These are phyloP conservation scores for Orthosia cruda DNA, from an alignment of 2,888 invertebrate genomes.

Conservation along the genomic window DNA sequence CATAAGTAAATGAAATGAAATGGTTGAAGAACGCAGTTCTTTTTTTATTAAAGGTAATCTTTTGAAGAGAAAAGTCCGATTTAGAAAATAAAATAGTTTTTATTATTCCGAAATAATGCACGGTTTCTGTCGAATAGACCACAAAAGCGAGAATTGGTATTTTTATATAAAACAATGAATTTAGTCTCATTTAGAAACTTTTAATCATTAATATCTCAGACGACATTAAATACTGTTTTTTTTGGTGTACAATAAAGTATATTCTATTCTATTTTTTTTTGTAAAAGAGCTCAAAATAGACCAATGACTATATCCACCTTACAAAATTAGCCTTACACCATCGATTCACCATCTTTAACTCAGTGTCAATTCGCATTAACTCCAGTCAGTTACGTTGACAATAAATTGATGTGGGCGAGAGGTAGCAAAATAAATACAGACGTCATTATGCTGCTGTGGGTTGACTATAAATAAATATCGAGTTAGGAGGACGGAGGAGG, in stretches of 20 bases:
- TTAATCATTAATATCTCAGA: too few species aligned
- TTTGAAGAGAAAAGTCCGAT: too few species aligned
- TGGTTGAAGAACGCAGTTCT: not conserved
- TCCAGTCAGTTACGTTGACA: slow-evolving; percentile 53
- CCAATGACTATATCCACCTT: not conserved
- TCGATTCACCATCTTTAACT: slow-evolving; percentile 26
- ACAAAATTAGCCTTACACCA: slow-evolving; percentile 1
- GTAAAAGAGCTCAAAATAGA: not conserved
- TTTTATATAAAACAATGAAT: too few species aligned
- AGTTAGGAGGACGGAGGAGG: slow-evolving; percentile 36
- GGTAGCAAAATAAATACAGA: slow-evolving; percentile 59
- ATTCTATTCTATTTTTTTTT: too few species aligned
- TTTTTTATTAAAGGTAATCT: too few species aligned
- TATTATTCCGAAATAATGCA: too few species aligned
- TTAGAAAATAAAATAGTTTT: too few species aligned
- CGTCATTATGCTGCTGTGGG: slow-evolving; percentile 54
- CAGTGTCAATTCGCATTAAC: slow-evolving; percentile 54
- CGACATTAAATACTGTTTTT: too few species aligned
- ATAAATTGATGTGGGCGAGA: slow-evolving; percentile 57
- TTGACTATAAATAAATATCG: slow-evolving; percentile 64
- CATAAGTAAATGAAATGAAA: not conserved
- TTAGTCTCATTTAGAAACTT: not conserved
- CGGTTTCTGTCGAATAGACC: too few species aligned
- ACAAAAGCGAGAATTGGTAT: too few species aligned
- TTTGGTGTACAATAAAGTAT: too few species aligned